Conservation (phyloP, 2,113 vertebrate species). For the Hemicordylus capensis region DNA sequence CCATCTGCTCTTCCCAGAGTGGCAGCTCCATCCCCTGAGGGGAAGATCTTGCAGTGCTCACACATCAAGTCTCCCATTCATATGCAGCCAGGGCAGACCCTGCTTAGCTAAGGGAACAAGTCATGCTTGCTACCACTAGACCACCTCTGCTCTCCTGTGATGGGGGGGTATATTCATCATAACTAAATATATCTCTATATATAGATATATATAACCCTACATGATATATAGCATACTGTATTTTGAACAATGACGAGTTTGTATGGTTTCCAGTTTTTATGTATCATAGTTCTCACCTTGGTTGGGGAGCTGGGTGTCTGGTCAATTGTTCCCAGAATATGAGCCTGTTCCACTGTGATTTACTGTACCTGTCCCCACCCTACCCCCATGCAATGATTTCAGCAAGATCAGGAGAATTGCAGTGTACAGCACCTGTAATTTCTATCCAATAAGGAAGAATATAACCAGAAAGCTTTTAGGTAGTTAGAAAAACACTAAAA, state of each 20-base stretch:
- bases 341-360: not conserved
- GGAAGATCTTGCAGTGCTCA: too few relatives aligned
- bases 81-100: too few relatives aligned
- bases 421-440: constrained; percentile 13
- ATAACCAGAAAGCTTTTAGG: constrained; percentile 74
- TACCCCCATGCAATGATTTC: constrained; percentile 9
- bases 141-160: too few relatives aligned
- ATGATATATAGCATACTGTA: not conserved
- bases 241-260: not conserved
- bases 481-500: constrained; percentile 74
- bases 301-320: not conserved
- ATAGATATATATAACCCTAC: too few relatives aligned
- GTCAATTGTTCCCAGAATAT: not conserved
- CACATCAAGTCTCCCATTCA: too few relatives aligned
- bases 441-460: constrained; percentile 72
- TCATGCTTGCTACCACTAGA: too few relatives aligned
- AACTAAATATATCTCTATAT: too few relatives aligned
- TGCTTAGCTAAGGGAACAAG: too few relatives aligned
- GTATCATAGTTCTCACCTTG: not conserved
- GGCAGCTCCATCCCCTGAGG: too few relatives aligned
- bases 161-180: not conserved
- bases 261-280: not conserved
- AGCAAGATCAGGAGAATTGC: constrained; percentile 38
- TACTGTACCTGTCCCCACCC: not conserved
- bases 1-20: too few relatives aligned